Evolutionary conservation across 2,113 vertebrate species (phyloP), one percentile per base, ranked within the genome.

Genomic region (Dipodomys ordii): DNA sequence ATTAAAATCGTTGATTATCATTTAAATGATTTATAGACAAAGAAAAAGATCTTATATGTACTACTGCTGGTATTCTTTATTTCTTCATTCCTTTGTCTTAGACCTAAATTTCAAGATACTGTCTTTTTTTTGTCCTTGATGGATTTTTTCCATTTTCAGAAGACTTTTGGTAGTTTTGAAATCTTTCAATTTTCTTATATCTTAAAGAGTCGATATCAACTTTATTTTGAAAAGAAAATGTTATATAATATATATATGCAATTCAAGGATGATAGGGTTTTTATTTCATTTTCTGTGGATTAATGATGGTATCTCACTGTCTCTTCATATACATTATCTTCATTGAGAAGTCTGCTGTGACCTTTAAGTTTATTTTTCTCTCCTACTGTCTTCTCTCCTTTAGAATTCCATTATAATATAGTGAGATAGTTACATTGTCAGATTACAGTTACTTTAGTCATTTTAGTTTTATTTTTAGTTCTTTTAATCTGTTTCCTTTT

Each of bases 201-300:
- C 15, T 60, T 25, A 82, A 71, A 89, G 62, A 57, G 5, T 53
- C 22, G 74, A 30, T 79, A 62, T 35, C 28, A 57, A 7, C 28
- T 88, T 85, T 11, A 81, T 73, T 90, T 92, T 83, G 25, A 78
- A 39, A 39, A 39, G 39, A 89, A 83, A 32, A 35, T 82, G 78
- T 39, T 94, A 39, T 76, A 87, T 94, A 32, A 67, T 87, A 11
- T 9, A 16, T 74, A 64, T 74, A 64, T 64, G 83, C 35, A 88
- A 91, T 82, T 83, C 12, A 74, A 67, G 11, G 7, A 68, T 78
- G 65, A 83, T 30, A 39, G 11, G 9, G 20, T 39, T 78, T 67
- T 49, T 60, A 22, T 84, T 84, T 46, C 5, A 18, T 71, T 78
- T 80, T 57, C 82, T 69, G 27, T 76, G 68, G 25, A 74, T 80